Evolutionary conservation across 2,888 invertebrate species (phyloP).

Genomic region (Galerucella calmariensis): DNA sequence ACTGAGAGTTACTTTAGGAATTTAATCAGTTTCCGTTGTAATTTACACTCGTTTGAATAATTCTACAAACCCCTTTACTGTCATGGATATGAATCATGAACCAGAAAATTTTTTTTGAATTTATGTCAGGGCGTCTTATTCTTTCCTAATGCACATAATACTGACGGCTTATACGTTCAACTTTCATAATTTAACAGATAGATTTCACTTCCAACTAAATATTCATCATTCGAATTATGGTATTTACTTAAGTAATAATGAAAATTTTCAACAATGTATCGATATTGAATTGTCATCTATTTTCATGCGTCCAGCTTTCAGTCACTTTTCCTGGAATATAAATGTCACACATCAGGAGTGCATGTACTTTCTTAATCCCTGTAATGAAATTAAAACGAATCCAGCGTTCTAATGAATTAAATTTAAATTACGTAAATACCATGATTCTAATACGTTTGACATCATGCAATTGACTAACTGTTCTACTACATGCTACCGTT

Average conservation of each 20-base stretch:
- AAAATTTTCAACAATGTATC: background rate
- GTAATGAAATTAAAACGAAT: no score
- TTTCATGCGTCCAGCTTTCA: no score
- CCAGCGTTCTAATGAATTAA: background rate
- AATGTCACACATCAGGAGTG: no score
- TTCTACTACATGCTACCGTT: slow-evolving; percentile 12
- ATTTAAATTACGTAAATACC: background rate
- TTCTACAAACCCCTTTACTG: no score
- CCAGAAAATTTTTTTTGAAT: no score
- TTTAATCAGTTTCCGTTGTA: no score
- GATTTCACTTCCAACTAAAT: background rate
- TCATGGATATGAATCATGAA: no score
- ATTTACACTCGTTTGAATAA: no score
- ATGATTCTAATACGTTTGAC: background rate
- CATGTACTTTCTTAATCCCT: no score
- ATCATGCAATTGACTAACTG: slow-evolving; percentile 27
- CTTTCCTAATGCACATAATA: background rate
- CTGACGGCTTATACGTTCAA: background rate
- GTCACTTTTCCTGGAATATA: no score
- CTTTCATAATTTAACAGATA: background rate
- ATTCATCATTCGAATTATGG: background rate
- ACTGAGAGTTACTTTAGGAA: no score
- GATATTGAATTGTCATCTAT: background rate
- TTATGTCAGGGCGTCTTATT: background rate
- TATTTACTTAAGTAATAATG: background rate